Conservation (phyloP, 1,140 invertebrate genomes). For the Notospermus geniculatus region DNA sequence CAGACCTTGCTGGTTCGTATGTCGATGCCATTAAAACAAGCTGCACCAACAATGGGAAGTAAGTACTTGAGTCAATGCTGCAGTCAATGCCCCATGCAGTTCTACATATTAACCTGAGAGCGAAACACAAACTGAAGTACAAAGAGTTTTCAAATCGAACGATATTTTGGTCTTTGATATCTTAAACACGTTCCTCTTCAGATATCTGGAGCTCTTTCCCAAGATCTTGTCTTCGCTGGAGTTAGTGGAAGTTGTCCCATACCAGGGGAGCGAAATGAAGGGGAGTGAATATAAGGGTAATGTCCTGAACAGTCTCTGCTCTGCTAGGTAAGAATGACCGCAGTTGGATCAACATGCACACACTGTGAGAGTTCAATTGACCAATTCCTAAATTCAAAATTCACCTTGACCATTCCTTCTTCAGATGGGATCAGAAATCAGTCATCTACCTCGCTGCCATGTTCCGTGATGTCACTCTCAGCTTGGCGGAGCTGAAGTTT, state of each 20-base stretch:
- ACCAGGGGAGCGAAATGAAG: constrained; percentile 38
- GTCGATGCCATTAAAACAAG: constrained; percentile 43
- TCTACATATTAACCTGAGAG: no score
- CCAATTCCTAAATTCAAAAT: no score
- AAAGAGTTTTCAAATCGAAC: no score
- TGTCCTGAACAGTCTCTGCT: constrained; percentile 48
- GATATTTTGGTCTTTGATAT: no score
- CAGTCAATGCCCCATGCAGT: no score
- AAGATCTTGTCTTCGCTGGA: constrained; percentile 45
- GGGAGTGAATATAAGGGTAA: constrained; percentile 48
- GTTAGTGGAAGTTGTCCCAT: constrained; percentile 32
- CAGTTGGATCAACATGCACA: no score
- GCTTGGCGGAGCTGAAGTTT: constrained; percentile 50
- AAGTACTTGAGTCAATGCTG: no score
- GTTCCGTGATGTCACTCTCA: constrained; percentile 50
- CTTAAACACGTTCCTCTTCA: no score
- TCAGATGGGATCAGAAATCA: constrained; percentile 44
- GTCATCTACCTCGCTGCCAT: constrained; percentile 45
- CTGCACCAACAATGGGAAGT: constrained; percentile 39
- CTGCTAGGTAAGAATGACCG: constrained; percentile 46
- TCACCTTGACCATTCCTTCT: no score
- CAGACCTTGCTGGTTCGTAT: constrained; percentile 36
- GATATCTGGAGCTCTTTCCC: constrained; percentile 44
- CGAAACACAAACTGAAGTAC: no score
- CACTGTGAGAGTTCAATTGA: no score